Percentiles rank a stretch among this genome's conserved stretches.
Evolutionary conservation across 2,888 invertebrate genomes (phyloP).

Genomic region (Congeria kusceri): DNA sequence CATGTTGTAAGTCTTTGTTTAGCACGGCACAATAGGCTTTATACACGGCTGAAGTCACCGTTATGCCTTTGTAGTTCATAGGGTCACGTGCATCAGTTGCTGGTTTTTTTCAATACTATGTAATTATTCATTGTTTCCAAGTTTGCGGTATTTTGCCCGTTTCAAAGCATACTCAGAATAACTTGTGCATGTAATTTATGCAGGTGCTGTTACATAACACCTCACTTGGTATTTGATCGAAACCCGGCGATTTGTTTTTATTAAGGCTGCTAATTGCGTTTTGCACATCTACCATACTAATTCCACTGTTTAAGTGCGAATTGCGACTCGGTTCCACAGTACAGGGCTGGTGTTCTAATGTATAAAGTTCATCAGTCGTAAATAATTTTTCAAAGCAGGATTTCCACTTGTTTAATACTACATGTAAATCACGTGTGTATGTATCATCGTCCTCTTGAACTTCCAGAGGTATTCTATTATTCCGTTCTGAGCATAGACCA

Average conservation of each 20-base stretch:
- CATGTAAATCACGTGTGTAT: too few relatives aligned
- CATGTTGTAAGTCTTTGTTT: background rate
- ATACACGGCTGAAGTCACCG: constrained; percentile 17
- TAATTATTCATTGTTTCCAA: constrained; percentile 14
- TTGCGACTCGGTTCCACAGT: background rate
- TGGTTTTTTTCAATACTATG: background rate
- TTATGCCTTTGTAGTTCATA: constrained; percentile 8
- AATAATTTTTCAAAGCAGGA: too few relatives aligned
- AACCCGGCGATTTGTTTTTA: constrained; percentile 1
- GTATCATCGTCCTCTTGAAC: too few relatives aligned
- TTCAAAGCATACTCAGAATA: constrained; percentile 26
- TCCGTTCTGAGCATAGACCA: too few relatives aligned
- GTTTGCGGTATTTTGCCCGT: constrained; percentile 18
- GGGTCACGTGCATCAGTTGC: constrained; percentile 10
- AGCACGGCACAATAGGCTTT: constrained; percentile 23
- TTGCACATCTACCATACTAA: constrained; percentile 7
- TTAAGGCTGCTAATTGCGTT: constrained; percentile 2
- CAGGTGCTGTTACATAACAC: constrained; percentile 1
- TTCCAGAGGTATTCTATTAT: too few relatives aligned
- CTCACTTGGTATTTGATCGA: constrained; percentile 14
- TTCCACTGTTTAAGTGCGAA: constrained; percentile 5
- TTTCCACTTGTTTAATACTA: too few relatives aligned
- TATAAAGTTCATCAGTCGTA: too few relatives aligned
- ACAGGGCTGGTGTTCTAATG: too few relatives aligned
- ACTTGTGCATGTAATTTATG: constrained; percentile 13